Evolutionary conservation across 2,113 vertebrate species (phyloP), one percentile per base, ranked within the genome.

Genomic region (Rattus rattus): DNA sequence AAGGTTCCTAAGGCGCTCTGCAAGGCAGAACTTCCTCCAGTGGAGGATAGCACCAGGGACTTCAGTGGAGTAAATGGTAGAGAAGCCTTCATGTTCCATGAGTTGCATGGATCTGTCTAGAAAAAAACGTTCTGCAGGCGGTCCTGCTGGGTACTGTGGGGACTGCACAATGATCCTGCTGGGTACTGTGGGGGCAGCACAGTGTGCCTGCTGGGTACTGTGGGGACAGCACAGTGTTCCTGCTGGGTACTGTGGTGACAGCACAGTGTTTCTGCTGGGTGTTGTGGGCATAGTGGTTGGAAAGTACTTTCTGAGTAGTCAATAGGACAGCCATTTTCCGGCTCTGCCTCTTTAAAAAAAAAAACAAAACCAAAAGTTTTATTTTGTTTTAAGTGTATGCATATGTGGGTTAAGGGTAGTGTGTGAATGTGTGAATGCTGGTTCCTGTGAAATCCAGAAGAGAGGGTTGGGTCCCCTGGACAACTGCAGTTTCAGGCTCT

Each of bases 321-420:
- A 96, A 87, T 81, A n/a, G 52, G 92, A 59, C 20, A 70, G 36
- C 36, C 49, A 26, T 70, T 95, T 84, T 59, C 56, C 70, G 94
- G 47, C 13, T 94, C 83, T 63, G 19, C 49, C 49, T 94, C 54
- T 91, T 91, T 30, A 89, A 79, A 93, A 28, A 14, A 28, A 2
- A 77, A 5, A 39, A 8, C n/a, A 72, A 72, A 72, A 67, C 14
- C 36, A 84, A 61, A 39, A 24, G n/a, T 9, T 30, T 63, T 47
- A 19, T 63, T 84, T 14, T 63, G 30, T 63, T 84, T 43, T 43
- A 63, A 47, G 59, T 84, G n/a, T 67, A 20, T 47, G 1, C 12
- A 33, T 20, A 22, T 33, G 8, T 65, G 26, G 26, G 14, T 24
- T 84, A 14, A 7, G 22, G 26, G 14, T 47, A 26, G 14, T 22